Evolutionary conservation across 2,888 invertebrate species (phyloP), one percentile per base, ranked within the genome.

Genomic region (Thalpophila matura): DNA sequence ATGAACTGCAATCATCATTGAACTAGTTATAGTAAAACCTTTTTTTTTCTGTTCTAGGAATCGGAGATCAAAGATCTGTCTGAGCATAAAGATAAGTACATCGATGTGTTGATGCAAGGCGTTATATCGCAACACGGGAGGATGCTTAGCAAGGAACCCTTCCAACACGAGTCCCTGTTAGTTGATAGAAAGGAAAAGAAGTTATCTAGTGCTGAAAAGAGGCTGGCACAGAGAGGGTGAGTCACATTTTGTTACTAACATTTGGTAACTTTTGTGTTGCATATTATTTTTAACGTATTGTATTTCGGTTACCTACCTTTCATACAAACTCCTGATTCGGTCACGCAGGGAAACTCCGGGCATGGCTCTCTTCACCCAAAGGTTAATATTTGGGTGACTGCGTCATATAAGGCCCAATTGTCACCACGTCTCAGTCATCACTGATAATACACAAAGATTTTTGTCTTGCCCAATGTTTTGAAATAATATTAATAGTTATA

Each of bases 171-270:
- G 89, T 99, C 99, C 9, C 94, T 99, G 54, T 95, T 99, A 29
- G 97, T 99, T 3, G 99, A 99, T 90, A 96, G 99, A 40, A 99
- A 99, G 86, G 99, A 99, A 84, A 98, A 99, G 89, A 98, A 99
- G 84, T 92, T 99, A 40, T 99, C 99, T 0, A 97, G 98, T 85
- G 98, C 98, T 26, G 99, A 99, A 88, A 99, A 99, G 89, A 95
- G 98, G 75, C 93, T 99, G 54, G 99, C 99, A 0, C 98, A 99
- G 86, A 96, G 99, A 83, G 96, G 96, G 90, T 95, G 68, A 86
- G 90, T 79, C 40, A 35, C 5, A 7, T 24, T 24, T 49, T 16
- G 1, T 1, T 18, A n/a, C 7, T 38, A 18, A 22, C 3, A 22
- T 22, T 22, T 38, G 9, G 20, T 20, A 20, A 20, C n/a, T n/a